Percentiles rank a stretch among this genome's conserved stretches.
phyloP scores from a whole-genome alignment of 2,797 vertebrate genomes.

The Danio kyathit region DNA sequence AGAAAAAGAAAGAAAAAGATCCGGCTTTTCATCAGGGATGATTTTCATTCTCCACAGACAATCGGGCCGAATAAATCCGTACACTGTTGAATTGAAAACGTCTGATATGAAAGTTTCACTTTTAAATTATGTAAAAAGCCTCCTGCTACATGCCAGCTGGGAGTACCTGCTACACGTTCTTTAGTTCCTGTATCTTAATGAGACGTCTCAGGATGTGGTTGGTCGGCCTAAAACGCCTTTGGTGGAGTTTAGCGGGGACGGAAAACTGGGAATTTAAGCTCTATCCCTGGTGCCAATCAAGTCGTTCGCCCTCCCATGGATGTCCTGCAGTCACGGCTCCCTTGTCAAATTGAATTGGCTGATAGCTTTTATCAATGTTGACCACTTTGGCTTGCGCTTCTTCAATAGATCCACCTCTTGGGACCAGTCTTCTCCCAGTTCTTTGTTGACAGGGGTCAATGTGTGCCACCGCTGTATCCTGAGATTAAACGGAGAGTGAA shows the following conservation, averaged over 20 bases:
- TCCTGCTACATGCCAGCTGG: slow-evolving; percentile 45
- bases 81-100: slow-evolving; percentile 34
- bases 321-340: slow-evolving; percentile 65
- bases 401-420: slow-evolving; percentile 57
- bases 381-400: slow-evolving; percentile 72
- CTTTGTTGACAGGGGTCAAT: slow-evolving; percentile 75
- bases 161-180: slow-evolving; percentile 37
- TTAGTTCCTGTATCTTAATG: slow-evolving; percentile 59
- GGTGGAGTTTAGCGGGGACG: slow-evolving; percentile 66
- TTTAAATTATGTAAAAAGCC: slow-evolving; percentile 53
- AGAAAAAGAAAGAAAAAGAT: slow-evolving; percentile 55
- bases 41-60: slow-evolving; percentile 44
- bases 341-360: slow-evolving; percentile 66
- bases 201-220: slow-evolving; percentile 59
- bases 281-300: slow-evolving; percentile 71
- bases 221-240: slow-evolving; percentile 66
- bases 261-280: slow-evolving; percentile 41
- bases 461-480: slow-evolving; percentile 61
- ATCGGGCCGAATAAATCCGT: slow-evolving; percentile 7
- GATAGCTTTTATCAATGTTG: slow-evolving; percentile 79
- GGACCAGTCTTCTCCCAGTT: slow-evolving; percentile 71
- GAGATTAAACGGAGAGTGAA: slow-evolving; percentile 74
- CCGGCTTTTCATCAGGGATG: slow-evolving; percentile 44
- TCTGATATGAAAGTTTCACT: slow-evolving; percentile 52
- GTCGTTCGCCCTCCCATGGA: slow-evolving; percentile 60